phyloP scores from a whole-genome alignment of 2,113 vertebrate species.

The Laticauda laticaudata region DNA sequence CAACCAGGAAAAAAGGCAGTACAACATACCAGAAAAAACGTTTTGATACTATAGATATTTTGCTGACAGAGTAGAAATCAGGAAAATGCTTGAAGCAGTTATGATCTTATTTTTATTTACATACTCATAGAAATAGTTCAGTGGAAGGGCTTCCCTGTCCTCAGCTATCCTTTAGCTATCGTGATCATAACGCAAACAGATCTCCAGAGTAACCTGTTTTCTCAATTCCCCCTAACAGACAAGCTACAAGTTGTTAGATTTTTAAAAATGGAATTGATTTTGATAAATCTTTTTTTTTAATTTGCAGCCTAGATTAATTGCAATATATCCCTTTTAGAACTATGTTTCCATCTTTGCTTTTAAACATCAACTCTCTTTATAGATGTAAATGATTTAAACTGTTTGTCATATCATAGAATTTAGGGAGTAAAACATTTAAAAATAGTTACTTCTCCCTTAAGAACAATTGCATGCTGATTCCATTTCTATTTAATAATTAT shows the following conservation, averaged over 20 bases:
- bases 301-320: background rate
- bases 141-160: background rate
- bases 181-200: background rate
- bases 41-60: background rate
- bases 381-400: background rate
- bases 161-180: background rate
- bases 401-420: background rate
- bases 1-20: background rate
- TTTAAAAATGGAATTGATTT: background rate
- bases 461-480: constrained; percentile 16
- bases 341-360: background rate
- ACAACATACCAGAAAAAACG: background rate
- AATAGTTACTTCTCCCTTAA: background rate
- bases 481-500: constrained; percentile 21
- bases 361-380: background rate
- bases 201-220: background rate
- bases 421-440: background rate
- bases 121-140: background rate
- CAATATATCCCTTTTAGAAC: background rate
- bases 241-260: background rate
- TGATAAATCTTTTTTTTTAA: background rate
- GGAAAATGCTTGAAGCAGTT: background rate
- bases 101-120: background rate
- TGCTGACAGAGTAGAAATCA: background rate
- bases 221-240: background rate